Base-by-base conservation (phyloP, 2,888 invertebrate genomes). In the Drosophila niveifrons region DNA sequence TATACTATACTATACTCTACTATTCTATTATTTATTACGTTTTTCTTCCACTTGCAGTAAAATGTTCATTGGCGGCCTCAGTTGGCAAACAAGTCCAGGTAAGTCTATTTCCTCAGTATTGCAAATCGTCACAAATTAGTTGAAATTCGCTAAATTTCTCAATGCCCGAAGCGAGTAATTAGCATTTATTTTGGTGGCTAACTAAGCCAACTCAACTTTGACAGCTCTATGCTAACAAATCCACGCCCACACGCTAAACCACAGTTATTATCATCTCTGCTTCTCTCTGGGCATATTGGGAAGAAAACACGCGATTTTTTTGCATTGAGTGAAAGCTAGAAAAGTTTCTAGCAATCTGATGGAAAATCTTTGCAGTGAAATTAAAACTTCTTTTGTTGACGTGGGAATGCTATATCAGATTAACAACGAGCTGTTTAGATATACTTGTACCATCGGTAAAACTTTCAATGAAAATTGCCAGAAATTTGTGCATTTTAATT, bases 21-120 rank as follows among this genome's bases (percentile, higher is more conserved):
- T n/a, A n/a, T n/a, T n/a, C n/a, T n/a, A n/a, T n/a, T n/a, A n/a
- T n/a, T n/a, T n/a, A 8, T 59, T 72, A 71, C 52, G 57, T 61
- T 17, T 61, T 23, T 72, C 58, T 6, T 23, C 6, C 6, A 23
- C 23, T 97, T 97, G 91, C 96, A 99, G 99, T 95, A 99, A 99
- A 97, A 99, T 99, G 98, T 99, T 99, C 96, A 98, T 99, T 94
- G 99, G 99, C 93, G 99, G 99, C 92, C 96, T 99, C 93, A 98
- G 98, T 95, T 99, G 99, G 99, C 99, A 99, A 95, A 99, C 99
- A 93, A 98, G 98, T 95, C 98, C 98, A 96, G 98, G 98, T 99
- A 95, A 94, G 95, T 80, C 93, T 80, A 92, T 57, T 63, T 62
- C 18, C 58, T 31, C 66, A 61, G 62, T 46, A 18, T 29, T 18